Percentiles rank a stretch among this genome's conserved stretches.
phyloP scores from a whole-genome alignment of 2,888 invertebrate species.

The Drosophila neotestacea region DNA sequence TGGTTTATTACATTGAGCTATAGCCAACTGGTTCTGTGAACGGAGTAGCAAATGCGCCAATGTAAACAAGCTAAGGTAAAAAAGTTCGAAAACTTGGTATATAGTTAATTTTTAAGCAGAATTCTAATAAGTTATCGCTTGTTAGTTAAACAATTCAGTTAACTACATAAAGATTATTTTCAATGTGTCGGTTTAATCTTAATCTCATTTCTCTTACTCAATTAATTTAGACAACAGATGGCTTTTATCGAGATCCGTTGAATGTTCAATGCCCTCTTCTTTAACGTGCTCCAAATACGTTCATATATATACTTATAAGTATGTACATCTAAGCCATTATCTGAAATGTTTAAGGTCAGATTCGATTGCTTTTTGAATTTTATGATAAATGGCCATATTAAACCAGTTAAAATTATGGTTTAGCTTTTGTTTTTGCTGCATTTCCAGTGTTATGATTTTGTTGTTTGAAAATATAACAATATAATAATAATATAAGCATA shows the following conservation, averaged over 20 bases:
- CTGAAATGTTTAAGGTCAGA: slow-evolving; percentile 13
- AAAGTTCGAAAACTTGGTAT: not conserved
- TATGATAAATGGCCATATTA: slow-evolving; percentile 16
- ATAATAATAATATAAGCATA: slow-evolving; percentile 28
- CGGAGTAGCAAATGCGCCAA: not conserved
- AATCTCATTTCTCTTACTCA: not conserved
- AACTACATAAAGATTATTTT: too few species aligned
- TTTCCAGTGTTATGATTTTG: slow-evolving; percentile 8
- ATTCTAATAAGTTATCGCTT: not conserved
- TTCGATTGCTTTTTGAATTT: not conserved
- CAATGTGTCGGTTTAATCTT: too few species aligned
- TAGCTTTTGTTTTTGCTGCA: slow-evolving; percentile 5
- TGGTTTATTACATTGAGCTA: slow-evolving; percentile 17
- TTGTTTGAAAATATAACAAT: slow-evolving; percentile 16
- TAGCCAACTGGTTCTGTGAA: slow-evolving; percentile 35
- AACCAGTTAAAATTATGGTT: slow-evolving; percentile 9
- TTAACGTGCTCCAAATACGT: not conserved
- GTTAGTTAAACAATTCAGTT: too few species aligned
- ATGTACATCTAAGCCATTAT: slow-evolving; percentile 6
- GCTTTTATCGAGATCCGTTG: not conserved
- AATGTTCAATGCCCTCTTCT: slow-evolving; percentile 11
- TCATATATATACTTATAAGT: not conserved
- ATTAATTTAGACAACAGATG: not conserved
- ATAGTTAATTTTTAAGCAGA: not conserved
- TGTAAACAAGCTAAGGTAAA: not conserved